These are phyloP conservation scores for Mythimna impura DNA, from an alignment of 2,888 invertebrate species.

Conservation along the genomic window DNA sequence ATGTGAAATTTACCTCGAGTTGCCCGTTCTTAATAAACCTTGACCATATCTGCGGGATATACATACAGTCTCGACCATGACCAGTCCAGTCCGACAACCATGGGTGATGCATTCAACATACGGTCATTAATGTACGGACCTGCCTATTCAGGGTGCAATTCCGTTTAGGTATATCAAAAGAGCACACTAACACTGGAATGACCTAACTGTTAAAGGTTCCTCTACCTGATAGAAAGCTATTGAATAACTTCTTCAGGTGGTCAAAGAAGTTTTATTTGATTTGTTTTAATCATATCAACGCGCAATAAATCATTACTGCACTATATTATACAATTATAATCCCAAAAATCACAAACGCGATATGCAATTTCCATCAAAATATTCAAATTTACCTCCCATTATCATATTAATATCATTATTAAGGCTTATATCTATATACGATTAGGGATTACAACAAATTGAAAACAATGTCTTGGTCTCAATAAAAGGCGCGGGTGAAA, in stretches of 20 bases:
- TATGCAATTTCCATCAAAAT: slow-evolving; percentile 43
- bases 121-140: background rate
- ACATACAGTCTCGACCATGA: no score
- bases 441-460: slow-evolving; percentile 53
- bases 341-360: slow-evolving; percentile 27
- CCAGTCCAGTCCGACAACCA: no score
- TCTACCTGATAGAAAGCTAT: no score
- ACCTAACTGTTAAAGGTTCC: no score
- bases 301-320: background rate
- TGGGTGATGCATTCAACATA: background rate
- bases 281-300: no score
- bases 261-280: no score
- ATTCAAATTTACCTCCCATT: slow-evolving; percentile 47
- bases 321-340: background rate
- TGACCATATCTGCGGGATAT: no score
- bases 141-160: background rate
- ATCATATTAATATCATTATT: slow-evolving; percentile 55
- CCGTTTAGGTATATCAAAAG: background rate
- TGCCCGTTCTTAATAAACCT: no score
- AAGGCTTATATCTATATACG: slow-evolving; percentile 40
- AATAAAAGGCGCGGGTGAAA: slow-evolving; percentile 20
- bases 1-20: no score
- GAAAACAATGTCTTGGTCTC: slow-evolving; percentile 62
- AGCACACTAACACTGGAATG: no score
- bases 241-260: no score